These are phyloP conservation scores for Drosophila tani DNA, from an alignment of 1,140 invertebrate genomes.

Conservation along the genomic window DNA sequence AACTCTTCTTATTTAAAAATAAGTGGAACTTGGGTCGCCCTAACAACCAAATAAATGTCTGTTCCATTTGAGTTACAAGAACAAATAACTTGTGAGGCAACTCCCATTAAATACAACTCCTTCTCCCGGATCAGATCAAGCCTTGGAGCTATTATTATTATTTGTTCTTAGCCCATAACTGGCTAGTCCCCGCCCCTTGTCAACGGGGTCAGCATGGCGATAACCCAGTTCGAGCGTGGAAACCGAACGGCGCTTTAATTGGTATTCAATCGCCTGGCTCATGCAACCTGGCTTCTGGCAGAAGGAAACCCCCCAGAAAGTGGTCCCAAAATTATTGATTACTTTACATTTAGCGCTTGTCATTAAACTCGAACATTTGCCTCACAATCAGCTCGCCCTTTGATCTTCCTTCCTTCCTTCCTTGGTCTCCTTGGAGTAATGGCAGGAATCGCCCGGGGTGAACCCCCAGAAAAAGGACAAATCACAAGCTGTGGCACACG, in stretches of 20 bases:
- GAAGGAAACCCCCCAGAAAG: neutral
- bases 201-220: slow-evolving; percentile 7
- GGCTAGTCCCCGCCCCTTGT: neutral
- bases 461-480: neutral
- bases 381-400: slow-evolving; percentile 32
- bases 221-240: slow-evolving; percentile 13
- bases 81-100: neutral
- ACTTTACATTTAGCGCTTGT: slow-evolving; percentile 27
- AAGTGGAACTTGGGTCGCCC: too few species aligned
- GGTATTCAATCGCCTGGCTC: slow-evolving; percentile 2
- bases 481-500: slow-evolving; percentile 3
- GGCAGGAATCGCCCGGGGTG: neutral
- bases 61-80: neutral
- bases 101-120: neutral
- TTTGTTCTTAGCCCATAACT: neutral
- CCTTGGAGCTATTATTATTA: neutral
- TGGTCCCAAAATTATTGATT: slow-evolving; percentile 34
- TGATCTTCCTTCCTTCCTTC: slow-evolving; percentile 27
- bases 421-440: neutral
- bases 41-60: neutral
- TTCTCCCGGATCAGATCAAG: neutral
- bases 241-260: slow-evolving; percentile 14
- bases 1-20: too few species aligned
- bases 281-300: neutral
- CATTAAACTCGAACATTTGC: slow-evolving; percentile 31